Base-by-base conservation (phyloP, 2,888 invertebrate species). In the Noctua janthe region DNA sequence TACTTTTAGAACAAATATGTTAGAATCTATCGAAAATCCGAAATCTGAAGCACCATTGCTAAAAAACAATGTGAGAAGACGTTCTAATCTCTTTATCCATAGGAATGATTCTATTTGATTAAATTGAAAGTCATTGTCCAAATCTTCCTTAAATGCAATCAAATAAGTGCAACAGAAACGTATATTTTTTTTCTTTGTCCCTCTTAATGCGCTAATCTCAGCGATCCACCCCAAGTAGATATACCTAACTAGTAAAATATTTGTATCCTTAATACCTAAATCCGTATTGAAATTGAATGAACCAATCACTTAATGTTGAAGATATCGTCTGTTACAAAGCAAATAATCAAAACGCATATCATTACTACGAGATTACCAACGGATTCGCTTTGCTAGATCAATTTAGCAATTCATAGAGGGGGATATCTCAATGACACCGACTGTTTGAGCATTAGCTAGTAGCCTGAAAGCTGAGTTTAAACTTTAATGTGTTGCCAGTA, bases 341-440 rank as follows among this genome's bases (percentile, higher is more conserved):
- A 78, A 85, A 77, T 71, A 78, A 70, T 81, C 59, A 81, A 51
- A 84, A 69, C 43, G 71, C 81, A 78, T 85, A 78, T 71, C 73
- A 81, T 78, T 76, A 85, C 39, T 54, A 2, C 1, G 29, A 47
- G 51, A 84, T 81, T 78, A 66, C 47, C 20, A 62, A 76, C 72
- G 29, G 15, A 67, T 35, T 64, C 56, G 66, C 69, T 72, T 71
- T 76, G 76, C 66, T 67, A 76, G 66, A 70, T 76, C 74, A 72
- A 72, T 82, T 87, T 72, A 82, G 74, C 35, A 23, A 85, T 87
- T 85, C 82, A 82, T 76, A 85, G 66, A 82, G 81, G 17, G 7
- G 17, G 7, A 76, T 76, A 49, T 47, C 81, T 51, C 74, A 47
- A 35, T 71, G 64, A 77, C 74, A 66, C 35, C 13, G 56, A 64